A percentile compares a stretch with the other conserved stretches of the same genome.
These are phyloP conservation scores for Xenopus borealis DNA, from an alignment of 2,113 vertebrate species.

Conservation along the genomic window DNA sequence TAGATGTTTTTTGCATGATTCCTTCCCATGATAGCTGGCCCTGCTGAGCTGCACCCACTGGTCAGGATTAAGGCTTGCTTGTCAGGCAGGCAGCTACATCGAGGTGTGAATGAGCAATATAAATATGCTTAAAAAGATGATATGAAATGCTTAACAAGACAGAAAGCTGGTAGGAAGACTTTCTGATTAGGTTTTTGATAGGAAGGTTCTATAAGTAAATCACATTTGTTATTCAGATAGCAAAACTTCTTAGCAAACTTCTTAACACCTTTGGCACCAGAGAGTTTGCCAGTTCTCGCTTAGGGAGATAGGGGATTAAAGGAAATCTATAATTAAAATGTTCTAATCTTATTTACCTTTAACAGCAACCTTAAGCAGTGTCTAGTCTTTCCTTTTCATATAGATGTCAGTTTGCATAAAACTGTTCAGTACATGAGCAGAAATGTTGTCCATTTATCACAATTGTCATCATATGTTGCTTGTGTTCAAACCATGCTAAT, in stretches of 20 bases:
- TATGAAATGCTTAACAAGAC: constrained; percentile 7
- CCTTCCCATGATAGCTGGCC: constrained; percentile 43
- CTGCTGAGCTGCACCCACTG: constrained; percentile 30
- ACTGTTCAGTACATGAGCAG: not conserved
- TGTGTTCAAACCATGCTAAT: too few relatives aligned
- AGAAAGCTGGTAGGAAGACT: not conserved
- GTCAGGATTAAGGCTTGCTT: constrained; percentile 44
- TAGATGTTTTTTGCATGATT: constrained; percentile 53
- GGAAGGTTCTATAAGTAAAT: not conserved
- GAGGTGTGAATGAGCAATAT: constrained; percentile 14
- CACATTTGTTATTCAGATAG: constrained; percentile 1
- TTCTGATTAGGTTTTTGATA: not conserved
- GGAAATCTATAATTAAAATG: not conserved
- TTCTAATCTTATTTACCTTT: not conserved
- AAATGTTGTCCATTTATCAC: too few relatives aligned
- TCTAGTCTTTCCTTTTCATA: not conserved
- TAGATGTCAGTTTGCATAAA: not conserved
- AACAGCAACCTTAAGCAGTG: not conserved
- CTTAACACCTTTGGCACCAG: constrained; percentile 5
- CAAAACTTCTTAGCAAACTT: not conserved
- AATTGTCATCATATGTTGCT: too few relatives aligned
- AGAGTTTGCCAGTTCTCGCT: not conserved
- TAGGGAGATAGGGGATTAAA: not conserved
- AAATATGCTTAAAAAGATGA: constrained; percentile 11
- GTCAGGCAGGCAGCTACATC: constrained; percentile 16